Evolutionary conservation across 2,113 vertebrate genomes (phyloP), one percentile per base, ranked within the genome.

Genomic region (Centropus bengalensis): DNA sequence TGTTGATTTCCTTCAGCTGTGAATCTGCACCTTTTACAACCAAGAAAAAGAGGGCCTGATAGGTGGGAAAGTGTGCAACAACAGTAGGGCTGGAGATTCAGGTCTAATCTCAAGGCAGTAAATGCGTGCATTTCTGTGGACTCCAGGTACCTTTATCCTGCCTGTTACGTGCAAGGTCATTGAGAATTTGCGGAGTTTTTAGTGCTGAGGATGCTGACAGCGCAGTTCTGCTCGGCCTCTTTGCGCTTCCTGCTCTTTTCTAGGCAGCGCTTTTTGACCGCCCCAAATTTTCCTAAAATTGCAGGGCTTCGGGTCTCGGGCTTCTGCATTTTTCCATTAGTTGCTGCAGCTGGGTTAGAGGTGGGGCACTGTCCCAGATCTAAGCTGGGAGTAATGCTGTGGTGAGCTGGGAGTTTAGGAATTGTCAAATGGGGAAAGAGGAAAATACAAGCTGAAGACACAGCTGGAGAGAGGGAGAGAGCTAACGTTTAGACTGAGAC

Each of bases 71-170:
- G 12, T 2, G 2, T 1, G 5, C 5, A 6, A 1, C 0, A 7
- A 6, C 19, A 36, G 15, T 4, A 5, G 19, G 33, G 36, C 42
- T 70, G 18, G 24, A 30, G 56, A 47, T 49, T 21, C 54, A 60
- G 8, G 56, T 7, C 27, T 66, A 63, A 27, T 9, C 30, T 24
- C 45, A 71, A 56, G 75, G 66, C 56, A 67, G 22, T 1, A 52
- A 79, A 79, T 12, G 21, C 26, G 11, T 0, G 1, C 0, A 1
- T 52, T 54, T 45, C 4, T 4, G 0, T 1, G 8, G n/a, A 15
- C 42, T 60, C 30, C 47, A 21, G 68, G n/a, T 51, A 36, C 73
- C 45, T 55, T 13, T 60, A 28, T 52, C 54, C 54, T 0, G 0
- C 8, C 3, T 11, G 9, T 26, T 19, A 6, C 0, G 0, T 42